These are phyloP conservation scores for Neolamprologus cancellatus DNA, from an alignment of 2,113 vertebrate genomes.

Conservation along the genomic window DNA sequence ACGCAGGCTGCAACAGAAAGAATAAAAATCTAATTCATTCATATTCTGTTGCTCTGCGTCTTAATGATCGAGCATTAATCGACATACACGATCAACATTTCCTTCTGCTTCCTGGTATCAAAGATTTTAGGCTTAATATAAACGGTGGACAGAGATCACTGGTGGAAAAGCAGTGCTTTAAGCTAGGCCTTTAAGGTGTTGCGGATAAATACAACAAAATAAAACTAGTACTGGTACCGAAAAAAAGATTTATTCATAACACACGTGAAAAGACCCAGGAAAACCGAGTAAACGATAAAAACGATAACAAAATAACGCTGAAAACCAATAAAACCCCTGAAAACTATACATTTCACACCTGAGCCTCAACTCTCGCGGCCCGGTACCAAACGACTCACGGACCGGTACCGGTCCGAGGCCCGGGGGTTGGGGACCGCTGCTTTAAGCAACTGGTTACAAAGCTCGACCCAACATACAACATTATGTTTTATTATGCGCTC, in stretches of 20 bases:
- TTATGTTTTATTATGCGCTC: not conserved
- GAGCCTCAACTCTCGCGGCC: too few species aligned
- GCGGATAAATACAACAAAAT: too few species aligned
- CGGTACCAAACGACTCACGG: too few species aligned
- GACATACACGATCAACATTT: rapidly evolving
- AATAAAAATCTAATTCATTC: not conserved
- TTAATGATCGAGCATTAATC: not conserved
- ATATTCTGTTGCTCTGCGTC: not conserved
- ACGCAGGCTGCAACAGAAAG: not conserved
- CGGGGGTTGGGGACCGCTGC: not conserved
- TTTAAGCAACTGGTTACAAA: not conserved
- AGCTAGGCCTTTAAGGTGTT: too few species aligned
- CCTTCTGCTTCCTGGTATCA: not conserved
- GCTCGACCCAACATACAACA: not conserved
- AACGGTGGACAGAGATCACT: not conserved
- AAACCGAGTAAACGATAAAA: too few species aligned
- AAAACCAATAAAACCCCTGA: too few species aligned
- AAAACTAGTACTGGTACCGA: too few species aligned
- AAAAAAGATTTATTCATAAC: too few species aligned
- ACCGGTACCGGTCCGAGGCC: too few species aligned
- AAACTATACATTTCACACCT: too few species aligned
- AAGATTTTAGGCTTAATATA: not conserved
- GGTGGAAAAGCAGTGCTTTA: not conserved
- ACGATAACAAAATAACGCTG: too few species aligned
- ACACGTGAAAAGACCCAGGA: too few species aligned